These are phyloP conservation scores for Fragum whitleyi DNA, from an alignment of 2,888 invertebrate genomes.

Conservation along the genomic window DNA sequence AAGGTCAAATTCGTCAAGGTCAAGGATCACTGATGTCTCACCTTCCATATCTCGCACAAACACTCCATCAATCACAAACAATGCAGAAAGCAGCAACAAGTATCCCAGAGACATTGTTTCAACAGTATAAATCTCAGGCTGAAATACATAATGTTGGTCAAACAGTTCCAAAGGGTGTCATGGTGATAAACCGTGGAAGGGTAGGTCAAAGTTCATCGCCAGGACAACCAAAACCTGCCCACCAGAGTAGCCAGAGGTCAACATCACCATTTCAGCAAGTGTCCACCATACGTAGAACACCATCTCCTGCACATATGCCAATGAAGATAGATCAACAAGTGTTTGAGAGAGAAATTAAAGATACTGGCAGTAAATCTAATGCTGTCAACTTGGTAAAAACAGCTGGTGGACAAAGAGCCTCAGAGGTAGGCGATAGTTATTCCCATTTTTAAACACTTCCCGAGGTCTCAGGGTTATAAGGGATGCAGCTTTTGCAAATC, in stretches of 20 bases:
- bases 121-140: conserved; percentile 43
- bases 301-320: conserved; percentile 69
- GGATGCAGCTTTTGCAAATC: no score
- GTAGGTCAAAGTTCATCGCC: not conserved
- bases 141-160: not conserved
- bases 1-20: conserved; percentile 30
- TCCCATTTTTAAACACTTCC: no score
- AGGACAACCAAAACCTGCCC: conserved; percentile 52
- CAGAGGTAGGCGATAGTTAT: not conserved
- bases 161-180: not conserved
- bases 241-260: conserved; percentile 35
- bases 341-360: conserved; percentile 33
- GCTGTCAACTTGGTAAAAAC: conserved; percentile 51
- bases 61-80: conserved; percentile 32
- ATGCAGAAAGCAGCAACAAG: conserved; percentile 3
- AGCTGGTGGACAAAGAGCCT: not conserved
- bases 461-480: no score
- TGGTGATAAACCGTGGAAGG: not conserved
- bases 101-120: conserved; percentile 50
- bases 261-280: conserved; percentile 51
- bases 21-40: conserved; percentile 46
- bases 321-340: conserved; percentile 20
- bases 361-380: conserved; percentile 33
- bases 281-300: conserved; percentile 66
- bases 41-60: conserved; percentile 46